Evolutionary conservation across 2,888 invertebrate genomes (phyloP).

Genomic region (Chymomyza amoena): DNA sequence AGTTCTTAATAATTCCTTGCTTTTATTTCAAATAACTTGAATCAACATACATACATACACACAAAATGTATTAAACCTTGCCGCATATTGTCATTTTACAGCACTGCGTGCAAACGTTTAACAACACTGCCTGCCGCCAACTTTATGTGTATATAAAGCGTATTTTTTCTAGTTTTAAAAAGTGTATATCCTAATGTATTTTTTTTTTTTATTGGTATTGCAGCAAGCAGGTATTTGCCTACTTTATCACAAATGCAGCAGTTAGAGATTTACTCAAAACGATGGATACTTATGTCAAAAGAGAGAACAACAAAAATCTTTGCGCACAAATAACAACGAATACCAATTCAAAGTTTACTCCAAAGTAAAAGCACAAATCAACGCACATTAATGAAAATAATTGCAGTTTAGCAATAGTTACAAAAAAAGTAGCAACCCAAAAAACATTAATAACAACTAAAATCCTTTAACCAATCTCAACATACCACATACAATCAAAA

Average conservation of each 20-base stretch:
- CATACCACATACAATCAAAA: neutral
- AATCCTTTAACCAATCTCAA: slow-evolving; percentile 15
- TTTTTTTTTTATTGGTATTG: neutral
- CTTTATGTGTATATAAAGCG: no score
- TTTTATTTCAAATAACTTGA: no score
- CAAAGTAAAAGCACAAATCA: neutral
- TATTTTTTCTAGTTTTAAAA: no score
- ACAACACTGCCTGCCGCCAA: no score
- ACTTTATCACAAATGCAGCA: slow-evolving; percentile 53
- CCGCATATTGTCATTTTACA: no score
- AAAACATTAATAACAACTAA: slow-evolving; percentile 22
- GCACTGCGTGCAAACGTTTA: no score
- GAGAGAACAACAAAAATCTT: slow-evolving; percentile 27
- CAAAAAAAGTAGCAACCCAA: slow-evolving; percentile 29
- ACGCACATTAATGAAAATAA: neutral
- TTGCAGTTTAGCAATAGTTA: slow-evolving; percentile 2
- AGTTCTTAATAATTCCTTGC: no score
- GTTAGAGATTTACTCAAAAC: slow-evolving; percentile 36
- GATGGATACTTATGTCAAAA: slow-evolving; percentile 45
- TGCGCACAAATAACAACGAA: slow-evolving; percentile 54
- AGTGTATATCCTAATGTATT: neutral
- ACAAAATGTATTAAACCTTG: no score
- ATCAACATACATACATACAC: no score
- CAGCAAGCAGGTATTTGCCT: slow-evolving; percentile 1
- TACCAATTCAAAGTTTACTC: neutral